These are phyloP conservation scores for Coilia nasus DNA, from an alignment of 2,797 vertebrate species.

Conservation along the genomic window DNA sequence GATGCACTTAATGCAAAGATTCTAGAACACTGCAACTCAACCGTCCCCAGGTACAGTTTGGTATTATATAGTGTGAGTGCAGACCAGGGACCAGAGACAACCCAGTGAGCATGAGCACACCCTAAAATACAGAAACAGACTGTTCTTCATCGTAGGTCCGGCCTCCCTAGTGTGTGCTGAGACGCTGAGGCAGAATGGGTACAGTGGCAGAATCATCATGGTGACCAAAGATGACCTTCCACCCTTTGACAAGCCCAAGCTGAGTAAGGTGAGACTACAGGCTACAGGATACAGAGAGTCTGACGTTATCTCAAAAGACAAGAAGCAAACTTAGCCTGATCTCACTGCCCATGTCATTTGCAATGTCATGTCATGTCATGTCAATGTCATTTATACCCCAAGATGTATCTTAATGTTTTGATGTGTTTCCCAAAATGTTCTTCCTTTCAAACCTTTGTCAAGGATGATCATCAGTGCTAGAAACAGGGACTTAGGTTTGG, in stretches of 20 bases:
- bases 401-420: background rate
- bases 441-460: background rate
- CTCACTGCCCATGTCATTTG: no score
- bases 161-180: slow-evolving; percentile 86
- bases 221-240: slow-evolving; percentile 78
- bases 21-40: no score
- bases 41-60: no score
- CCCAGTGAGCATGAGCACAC: no score
- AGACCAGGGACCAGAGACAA: no score
- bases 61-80: no score
- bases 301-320: background rate
- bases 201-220: slow-evolving; percentile 82
- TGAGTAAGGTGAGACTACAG: slow-evolving; percentile 80
- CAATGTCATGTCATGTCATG: no score
- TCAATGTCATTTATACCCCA: no score
- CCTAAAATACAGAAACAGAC: background rate
- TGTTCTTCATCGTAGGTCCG: slow-evolving; percentile 71
- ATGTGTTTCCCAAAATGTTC: background rate
- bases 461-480: no score
- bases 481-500: no score
- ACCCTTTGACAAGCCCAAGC: slow-evolving; percentile 84
- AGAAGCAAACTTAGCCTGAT: no score
- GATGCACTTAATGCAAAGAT: no score
- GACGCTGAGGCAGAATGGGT: slow-evolving; percentile 84
- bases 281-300: background rate